Conservation (phyloP, 1,140 invertebrate species). For the Zaprionus nigranus region DNA sequence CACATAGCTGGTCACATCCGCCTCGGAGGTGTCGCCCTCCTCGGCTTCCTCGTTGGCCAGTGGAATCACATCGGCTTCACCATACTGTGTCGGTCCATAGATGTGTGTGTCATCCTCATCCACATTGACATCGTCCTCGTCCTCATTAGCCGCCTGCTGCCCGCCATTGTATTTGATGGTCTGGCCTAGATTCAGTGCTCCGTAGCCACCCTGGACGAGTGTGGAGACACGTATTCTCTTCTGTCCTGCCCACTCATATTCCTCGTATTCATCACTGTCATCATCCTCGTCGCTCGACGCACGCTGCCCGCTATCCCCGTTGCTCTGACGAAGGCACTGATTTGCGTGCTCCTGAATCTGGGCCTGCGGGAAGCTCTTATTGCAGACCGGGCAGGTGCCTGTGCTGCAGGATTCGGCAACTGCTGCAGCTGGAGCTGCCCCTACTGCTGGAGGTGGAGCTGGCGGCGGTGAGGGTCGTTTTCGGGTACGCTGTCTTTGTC, state of each 20-base stretch:
- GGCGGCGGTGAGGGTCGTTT: constrained; percentile 60
- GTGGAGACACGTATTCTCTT: constrained; percentile 89
- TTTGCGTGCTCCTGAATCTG: constrained; percentile 92
- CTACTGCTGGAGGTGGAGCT: constrained; percentile 17
- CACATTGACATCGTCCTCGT: constrained; percentile 91
- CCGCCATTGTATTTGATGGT: constrained; percentile 85
- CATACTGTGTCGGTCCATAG: constrained; percentile 94
- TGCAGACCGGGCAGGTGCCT: constrained; percentile 90
- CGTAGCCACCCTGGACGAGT: constrained; percentile 89
- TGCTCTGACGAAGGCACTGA: constrained; percentile 86
- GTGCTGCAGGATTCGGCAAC: constrained; percentile 45
- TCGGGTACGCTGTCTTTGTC: constrained; percentile 79
- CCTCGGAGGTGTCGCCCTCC: constrained; percentile 57
- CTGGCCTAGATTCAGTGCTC: constrained; percentile 85
- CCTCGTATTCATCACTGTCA: constrained; percentile 90
- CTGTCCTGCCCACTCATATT: constrained; percentile 93
- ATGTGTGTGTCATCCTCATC: constrained; percentile 90
- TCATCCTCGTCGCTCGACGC: constrained; percentile 86
- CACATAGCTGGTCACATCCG: constrained; percentile 86
- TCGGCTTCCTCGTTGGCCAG: constrained; percentile 85
- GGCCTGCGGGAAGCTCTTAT: constrained; percentile 87
- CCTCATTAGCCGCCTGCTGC: constrained; percentile 86
- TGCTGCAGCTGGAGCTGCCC: constrained; percentile 81
- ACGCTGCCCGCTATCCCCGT: constrained; percentile 44
- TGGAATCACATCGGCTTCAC: constrained; percentile 89